Base-by-base conservation (phyloP, 2,113 vertebrate genomes). In the Atlantisia rogersi region DNA sequence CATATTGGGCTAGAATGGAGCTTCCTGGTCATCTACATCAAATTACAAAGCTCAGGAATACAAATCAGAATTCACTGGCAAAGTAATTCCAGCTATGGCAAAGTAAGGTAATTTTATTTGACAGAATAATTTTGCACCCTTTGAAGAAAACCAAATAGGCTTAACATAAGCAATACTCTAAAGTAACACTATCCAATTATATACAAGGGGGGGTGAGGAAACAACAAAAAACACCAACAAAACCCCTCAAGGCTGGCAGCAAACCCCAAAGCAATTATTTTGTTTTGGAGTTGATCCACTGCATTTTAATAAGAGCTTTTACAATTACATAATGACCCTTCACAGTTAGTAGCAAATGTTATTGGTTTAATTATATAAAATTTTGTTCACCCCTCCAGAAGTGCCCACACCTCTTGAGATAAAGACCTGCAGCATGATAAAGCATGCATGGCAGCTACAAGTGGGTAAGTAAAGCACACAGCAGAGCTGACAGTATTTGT, bases 231-330 rank as follows among this genome's bases (percentile, higher is more conserved):
- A 46, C 7, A 6, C 44, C 48, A 48, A 48, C 21, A 22, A 48
- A 48, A 48, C 11, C 48, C 28, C 28, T 16, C 6, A 87, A 88
- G 18, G 26, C 60, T 3, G 4, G 9, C 25, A 85, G 39, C 25
- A 94, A 94, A 82, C 15, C 22, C 26, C 67, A 86, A 82, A 86
- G 75, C 40, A 86, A 86, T 90, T 90, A 65, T 65, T 88, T 92
- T 83, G 18, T 60, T 94, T 86, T 88, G 55, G 63, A 90, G 14
- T 63, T 31, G 17, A 63, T 83, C n/a, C 32, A 77, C 56, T 15
- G 21, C 50, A 81, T 82, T 93, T 94, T 95, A 93, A 84, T 74
- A 76, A 91, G 21, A 90, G 39, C 15, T 28, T 77, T 85, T 78
- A 56, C 16, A 87, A 75, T 58, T 92, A 59, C 53, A 79, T 50